Conservation (phyloP, 2,888 invertebrate species). For the Xylocampa areola region DNA sequence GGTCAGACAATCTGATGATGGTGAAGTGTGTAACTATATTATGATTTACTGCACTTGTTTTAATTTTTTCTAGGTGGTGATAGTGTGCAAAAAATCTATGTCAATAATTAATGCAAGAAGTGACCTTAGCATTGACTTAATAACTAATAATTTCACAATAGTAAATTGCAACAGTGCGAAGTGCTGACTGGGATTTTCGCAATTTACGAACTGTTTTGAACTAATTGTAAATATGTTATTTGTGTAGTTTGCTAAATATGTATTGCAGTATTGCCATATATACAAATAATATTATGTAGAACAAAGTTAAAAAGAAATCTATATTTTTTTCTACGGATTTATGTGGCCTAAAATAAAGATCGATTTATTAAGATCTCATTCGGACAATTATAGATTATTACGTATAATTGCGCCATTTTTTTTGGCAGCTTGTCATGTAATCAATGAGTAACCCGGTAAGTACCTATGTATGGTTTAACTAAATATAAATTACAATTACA, state of each 20-base stretch:
- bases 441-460: constrained; percentile 20
- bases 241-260: constrained; percentile 27
- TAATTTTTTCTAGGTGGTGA: neutral
- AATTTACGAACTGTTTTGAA: constrained; percentile 23
- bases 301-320: too few species aligned
- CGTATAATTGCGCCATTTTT: constrained; percentile 33
- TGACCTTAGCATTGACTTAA: constrained; percentile 59
- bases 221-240: constrained; percentile 9
- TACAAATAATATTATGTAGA: neutral
- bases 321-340: constrained; percentile 10
- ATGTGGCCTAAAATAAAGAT: constrained; percentile 20
- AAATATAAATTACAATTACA: too few species aligned
- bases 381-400: constrained; percentile 35
- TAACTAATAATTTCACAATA: constrained; percentile 53
- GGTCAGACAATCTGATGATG: constrained; percentile 14
- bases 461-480: too few species aligned
- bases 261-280: constrained; percentile 11
- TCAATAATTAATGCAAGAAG: constrained; percentile 27
- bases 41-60: neutral
- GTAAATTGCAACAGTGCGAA: constrained; percentile 36
- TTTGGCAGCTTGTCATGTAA: constrained; percentile 41
- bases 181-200: constrained; percentile 34
- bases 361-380: constrained; percentile 21
- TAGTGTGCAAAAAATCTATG: constrained; percentile 37
- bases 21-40: neutral